Percentiles rank a stretch among this genome's conserved stretches.
These are phyloP conservation scores for Monopis laevigella DNA, from an alignment of 2,888 invertebrate species.

Conservation along the genomic window DNA sequence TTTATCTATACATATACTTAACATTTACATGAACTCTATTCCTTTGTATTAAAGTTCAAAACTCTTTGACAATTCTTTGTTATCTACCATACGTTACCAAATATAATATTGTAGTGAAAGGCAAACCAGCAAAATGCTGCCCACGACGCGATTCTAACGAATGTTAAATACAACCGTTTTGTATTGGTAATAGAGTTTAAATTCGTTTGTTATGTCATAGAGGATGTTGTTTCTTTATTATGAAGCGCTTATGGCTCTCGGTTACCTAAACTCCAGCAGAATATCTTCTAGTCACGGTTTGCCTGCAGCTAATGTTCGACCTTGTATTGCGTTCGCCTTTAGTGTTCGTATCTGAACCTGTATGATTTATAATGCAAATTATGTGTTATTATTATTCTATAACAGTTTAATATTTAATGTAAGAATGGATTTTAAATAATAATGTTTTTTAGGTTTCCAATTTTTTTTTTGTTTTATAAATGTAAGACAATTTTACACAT, in stretches of 20 bases:
- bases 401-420: too few species aligned
- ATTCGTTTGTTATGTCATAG: background rate
- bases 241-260: background rate
- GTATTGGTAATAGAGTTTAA: background rate
- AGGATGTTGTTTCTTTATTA: background rate
- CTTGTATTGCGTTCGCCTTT: slow-evolving; percentile 6
- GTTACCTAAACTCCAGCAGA: slow-evolving; percentile 9
- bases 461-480: too few species aligned
- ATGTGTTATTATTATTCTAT: too few species aligned
- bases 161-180: background rate
- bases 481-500: too few species aligned
- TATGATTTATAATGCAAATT: background rate
- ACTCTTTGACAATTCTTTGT: too few species aligned
- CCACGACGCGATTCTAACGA: slow-evolving; percentile 28
- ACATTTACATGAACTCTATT: too few species aligned
- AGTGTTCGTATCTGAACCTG: background rate
- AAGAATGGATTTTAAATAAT: too few species aligned
- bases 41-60: too few species aligned
- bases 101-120: slow-evolving; percentile 44
- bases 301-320: slow-evolving; percentile 8
- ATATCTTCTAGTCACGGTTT: slow-evolving; percentile 10
- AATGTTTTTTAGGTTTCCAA: too few species aligned
- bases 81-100: slow-evolving; percentile 3
- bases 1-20: too few species aligned
- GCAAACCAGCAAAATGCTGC: slow-evolving; percentile 46